Evolutionary conservation across 2,888 invertebrate genomes (phyloP).

Genomic region (Chorisops tibialis): DNA sequence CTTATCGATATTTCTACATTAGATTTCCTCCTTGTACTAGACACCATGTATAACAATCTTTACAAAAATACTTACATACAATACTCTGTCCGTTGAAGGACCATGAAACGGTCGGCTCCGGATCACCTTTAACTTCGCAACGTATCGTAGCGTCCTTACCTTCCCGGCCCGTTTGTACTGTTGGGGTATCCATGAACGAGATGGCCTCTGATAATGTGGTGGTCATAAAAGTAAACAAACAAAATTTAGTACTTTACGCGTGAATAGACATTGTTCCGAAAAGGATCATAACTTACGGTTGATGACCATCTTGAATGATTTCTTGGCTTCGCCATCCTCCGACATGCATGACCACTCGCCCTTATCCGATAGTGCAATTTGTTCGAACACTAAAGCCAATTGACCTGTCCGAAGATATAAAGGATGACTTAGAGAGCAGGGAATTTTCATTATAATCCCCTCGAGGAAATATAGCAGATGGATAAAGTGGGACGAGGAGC

Average conservation of each 20-base stretch:
- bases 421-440: neutral
- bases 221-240: slow-evolving; percentile 7
- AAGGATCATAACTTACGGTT: slow-evolving; percentile 47
- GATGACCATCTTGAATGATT: slow-evolving; percentile 50
- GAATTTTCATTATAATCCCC: neutral
- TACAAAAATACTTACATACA: slow-evolving; percentile 31
- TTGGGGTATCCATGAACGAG: slow-evolving; percentile 56
- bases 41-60: too few relatives aligned
- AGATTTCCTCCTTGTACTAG: too few relatives aligned
- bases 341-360: slow-evolving; percentile 55
- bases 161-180: slow-evolving; percentile 55
- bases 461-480: neutral
- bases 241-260: slow-evolving; percentile 15
- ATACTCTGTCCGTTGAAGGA: slow-evolving; percentile 52
- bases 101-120: slow-evolving; percentile 53
- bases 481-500: neutral
- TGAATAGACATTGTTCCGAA: neutral
- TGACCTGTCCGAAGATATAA: slow-evolving; percentile 42
- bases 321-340: slow-evolving; percentile 41
- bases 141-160: slow-evolving; percentile 52
- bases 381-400: slow-evolving; percentile 53
- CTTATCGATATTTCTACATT: too few relatives aligned
- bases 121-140: slow-evolving; percentile 53
- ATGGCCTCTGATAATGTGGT: slow-evolving; percentile 55
- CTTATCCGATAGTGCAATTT: slow-evolving; percentile 52